phyloP scores from a whole-genome alignment of 2,888 invertebrate species.

The Desoria tigrina region DNA sequence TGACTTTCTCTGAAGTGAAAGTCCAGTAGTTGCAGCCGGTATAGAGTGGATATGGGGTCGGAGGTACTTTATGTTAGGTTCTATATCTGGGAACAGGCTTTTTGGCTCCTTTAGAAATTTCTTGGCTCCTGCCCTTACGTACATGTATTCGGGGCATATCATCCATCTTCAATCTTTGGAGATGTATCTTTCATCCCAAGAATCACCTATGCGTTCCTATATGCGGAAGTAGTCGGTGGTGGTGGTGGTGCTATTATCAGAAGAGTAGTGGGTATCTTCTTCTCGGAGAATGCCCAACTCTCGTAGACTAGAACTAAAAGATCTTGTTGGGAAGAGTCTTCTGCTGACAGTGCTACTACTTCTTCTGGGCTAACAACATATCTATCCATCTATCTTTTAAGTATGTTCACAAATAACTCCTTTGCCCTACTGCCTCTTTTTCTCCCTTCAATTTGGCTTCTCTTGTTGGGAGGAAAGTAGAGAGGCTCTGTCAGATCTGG shows the following conservation, averaged over 20 bases:
- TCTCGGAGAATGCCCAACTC: not conserved
- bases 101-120: constrained; percentile 16
- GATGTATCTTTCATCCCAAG: too few species aligned
- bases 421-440: constrained; percentile 22
- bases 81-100: constrained; percentile 13
- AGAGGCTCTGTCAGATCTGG: not conserved
- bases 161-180: constrained; percentile 9
- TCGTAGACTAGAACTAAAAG: not conserved
- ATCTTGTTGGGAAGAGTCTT: not conserved
- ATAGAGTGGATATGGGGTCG: too few species aligned
- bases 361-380: not conserved
- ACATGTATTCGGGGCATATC: constrained; percentile 13
- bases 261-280: too few species aligned
- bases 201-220: too few species aligned
- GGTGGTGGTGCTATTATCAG: too few species aligned
- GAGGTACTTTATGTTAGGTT: not conserved
- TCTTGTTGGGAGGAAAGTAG: constrained; percentile 2
- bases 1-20: too few species aligned
- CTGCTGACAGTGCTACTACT: constrained; percentile 21
- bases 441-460: constrained; percentile 17
- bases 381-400: constrained; percentile 21
- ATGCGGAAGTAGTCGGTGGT: too few species aligned
- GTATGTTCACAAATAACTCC: constrained; percentile 22
- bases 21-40: too few species aligned
- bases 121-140: constrained; percentile 12